phyloP scores from a whole-genome alignment of 2,113 vertebrate genomes.

The Ciconia maguari region DNA sequence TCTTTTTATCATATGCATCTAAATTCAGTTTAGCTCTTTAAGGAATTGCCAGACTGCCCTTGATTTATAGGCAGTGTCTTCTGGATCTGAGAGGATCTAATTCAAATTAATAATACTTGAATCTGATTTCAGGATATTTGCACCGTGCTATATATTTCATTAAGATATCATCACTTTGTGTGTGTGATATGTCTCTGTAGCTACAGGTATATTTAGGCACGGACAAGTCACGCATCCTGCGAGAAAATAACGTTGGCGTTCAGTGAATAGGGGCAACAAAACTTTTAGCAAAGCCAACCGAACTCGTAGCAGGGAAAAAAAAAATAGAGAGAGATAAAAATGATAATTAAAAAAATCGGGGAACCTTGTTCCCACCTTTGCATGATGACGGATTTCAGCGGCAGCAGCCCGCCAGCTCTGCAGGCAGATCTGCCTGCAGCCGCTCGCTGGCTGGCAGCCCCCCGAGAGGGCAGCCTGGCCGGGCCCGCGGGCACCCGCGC shows the following conservation, averaged over 20 bases:
- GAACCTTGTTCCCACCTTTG: not conserved
- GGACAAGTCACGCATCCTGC: not conserved
- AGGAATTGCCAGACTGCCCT: conserved; percentile 64
- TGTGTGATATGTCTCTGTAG: not conserved
- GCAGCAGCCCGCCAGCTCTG: conserved; percentile 43
- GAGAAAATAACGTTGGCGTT: not conserved
- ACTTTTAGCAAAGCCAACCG: not conserved
- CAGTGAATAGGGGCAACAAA: not conserved
- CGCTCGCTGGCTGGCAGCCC: not conserved
- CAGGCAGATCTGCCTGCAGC: conserved; percentile 10
- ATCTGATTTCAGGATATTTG: conserved; percentile 51
- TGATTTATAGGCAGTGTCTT: conserved; percentile 65
- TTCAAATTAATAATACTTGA: conserved; percentile 67
- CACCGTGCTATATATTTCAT: conserved; percentile 32
- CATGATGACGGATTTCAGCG: not conserved
- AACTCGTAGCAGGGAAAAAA: rapidly evolving
- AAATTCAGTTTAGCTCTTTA: conserved; percentile 64
- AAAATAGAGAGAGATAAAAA: not conserved
- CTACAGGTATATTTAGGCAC: not conserved
- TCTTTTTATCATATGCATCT: conserved; percentile 61
- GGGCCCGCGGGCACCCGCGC: not conserved
- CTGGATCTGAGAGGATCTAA: conserved; percentile 53
- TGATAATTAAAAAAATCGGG: not conserved
- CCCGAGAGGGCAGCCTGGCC: not conserved
- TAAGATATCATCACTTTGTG: conserved; percentile 16